Percentiles rank a stretch among this genome's conserved stretches.
Conservation (phyloP, 2,113 vertebrate species). For the Saccopteryx leptura region DNA sequence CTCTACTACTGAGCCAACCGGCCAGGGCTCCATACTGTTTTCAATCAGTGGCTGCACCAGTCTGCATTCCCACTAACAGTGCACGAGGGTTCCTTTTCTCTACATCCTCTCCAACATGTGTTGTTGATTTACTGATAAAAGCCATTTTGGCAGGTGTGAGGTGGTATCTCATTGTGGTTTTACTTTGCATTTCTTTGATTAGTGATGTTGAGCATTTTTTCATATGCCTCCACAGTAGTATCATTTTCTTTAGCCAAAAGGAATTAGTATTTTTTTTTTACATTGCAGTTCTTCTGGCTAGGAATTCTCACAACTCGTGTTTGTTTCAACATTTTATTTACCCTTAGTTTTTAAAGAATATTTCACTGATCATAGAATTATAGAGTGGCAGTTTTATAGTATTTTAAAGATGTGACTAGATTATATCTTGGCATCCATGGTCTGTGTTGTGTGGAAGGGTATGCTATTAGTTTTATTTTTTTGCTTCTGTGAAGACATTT, state of each 20-base stretch:
- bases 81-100: too few species aligned
- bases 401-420: neutral
- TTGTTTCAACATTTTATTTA: neutral
- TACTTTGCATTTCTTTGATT: too few species aligned
- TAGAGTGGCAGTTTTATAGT: neutral
- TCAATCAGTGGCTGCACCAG: too few species aligned
- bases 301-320: neutral
- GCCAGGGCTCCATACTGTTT: too few species aligned
- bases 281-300: neutral
- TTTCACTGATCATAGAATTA: neutral
- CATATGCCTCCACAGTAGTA: neutral
- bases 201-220: too few species aligned
- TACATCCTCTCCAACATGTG: too few species aligned
- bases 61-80: too few species aligned
- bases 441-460: neutral
- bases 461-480: conserved; percentile 8
- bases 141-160: too few species aligned
- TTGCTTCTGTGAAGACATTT: neutral
- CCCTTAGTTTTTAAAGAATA: neutral
- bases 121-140: too few species aligned
- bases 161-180: too few species aligned
- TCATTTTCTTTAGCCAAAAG: conserved; percentile 18
- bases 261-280: neutral
- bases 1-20: too few species aligned
- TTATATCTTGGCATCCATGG: neutral